phyloP scores from a whole-genome alignment of 2,888 invertebrate species.

The Philaethria dido region DNA sequence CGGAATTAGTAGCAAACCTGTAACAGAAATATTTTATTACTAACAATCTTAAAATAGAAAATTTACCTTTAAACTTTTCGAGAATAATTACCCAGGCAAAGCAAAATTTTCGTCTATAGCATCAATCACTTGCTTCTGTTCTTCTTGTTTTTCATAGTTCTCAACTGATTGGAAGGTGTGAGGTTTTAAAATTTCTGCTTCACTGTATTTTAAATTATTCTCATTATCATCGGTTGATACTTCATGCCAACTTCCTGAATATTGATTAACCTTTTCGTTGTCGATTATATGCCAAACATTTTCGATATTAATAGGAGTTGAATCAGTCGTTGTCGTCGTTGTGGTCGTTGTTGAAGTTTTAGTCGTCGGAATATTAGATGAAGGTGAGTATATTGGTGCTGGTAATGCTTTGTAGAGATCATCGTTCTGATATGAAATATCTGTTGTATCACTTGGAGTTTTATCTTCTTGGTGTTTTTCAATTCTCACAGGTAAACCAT shows the following conservation, averaged over 20 bases:
- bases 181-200: neutral
- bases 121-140: constrained; percentile 42
- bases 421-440: constrained; percentile 66
- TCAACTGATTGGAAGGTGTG: constrained; percentile 32
- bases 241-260: constrained; percentile 68
- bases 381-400: constrained; percentile 58
- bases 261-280: constrained; percentile 66
- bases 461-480: constrained; percentile 43
- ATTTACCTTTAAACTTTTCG: neutral
- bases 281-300: constrained; percentile 80
- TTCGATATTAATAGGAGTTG: constrained; percentile 59
- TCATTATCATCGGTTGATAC: constrained; percentile 52
- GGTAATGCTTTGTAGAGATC: constrained; percentile 59
- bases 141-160: constrained; percentile 41
- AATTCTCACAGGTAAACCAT: constrained; percentile 51
- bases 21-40: constrained; percentile 39
- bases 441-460: constrained; percentile 55
- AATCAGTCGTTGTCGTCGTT: constrained; percentile 51
- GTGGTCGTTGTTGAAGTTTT: constrained; percentile 53
- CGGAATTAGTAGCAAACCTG: constrained; percentile 72
- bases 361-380: constrained; percentile 45
- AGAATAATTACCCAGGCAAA: constrained; percentile 65
- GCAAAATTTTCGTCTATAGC: constrained; percentile 67
- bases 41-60: neutral
- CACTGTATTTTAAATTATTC: constrained; percentile 33